These are phyloP conservation scores for Pampusana beccarii DNA, from an alignment of 2,113 vertebrate genomes.

Conservation along the genomic window DNA sequence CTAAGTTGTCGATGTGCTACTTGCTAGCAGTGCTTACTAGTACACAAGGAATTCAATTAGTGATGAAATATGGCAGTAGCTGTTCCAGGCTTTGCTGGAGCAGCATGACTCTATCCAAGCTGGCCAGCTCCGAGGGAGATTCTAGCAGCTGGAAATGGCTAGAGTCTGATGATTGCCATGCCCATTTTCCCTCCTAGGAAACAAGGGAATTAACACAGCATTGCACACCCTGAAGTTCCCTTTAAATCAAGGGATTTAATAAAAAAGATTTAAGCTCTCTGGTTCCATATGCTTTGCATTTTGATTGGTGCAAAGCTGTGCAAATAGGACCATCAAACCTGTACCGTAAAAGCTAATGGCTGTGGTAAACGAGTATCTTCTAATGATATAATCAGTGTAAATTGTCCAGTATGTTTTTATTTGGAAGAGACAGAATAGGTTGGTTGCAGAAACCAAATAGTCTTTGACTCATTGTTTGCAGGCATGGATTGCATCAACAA, in stretches of 20 bases:
- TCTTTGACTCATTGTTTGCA: constrained; percentile 41
- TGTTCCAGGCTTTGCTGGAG: neutral
- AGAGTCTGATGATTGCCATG: neutral
- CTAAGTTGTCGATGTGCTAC: neutral
- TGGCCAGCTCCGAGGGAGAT: neutral
- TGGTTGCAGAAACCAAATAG: constrained; percentile 2
- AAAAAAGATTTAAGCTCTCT: neutral
- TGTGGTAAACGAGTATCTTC: neutral
- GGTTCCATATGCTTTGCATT: neutral
- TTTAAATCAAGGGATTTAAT: neutral
- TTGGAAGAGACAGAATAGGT: neutral
- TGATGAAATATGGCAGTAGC: neutral
- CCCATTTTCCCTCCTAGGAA: neutral
- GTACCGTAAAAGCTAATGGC: neutral
- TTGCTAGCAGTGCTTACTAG: neutral
- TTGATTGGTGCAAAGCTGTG: neutral
- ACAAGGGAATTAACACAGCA: neutral
- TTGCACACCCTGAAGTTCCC: neutral
- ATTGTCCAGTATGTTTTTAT: neutral
- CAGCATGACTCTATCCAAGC: neutral
- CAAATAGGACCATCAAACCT: neutral
- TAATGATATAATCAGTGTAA: neutral
- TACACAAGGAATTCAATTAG: neutral
- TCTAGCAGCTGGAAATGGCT: neutral
- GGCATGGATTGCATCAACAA: neutral